phyloP scores from a whole-genome alignment of 2,113 vertebrate genomes.

The Percina caprodes region DNA sequence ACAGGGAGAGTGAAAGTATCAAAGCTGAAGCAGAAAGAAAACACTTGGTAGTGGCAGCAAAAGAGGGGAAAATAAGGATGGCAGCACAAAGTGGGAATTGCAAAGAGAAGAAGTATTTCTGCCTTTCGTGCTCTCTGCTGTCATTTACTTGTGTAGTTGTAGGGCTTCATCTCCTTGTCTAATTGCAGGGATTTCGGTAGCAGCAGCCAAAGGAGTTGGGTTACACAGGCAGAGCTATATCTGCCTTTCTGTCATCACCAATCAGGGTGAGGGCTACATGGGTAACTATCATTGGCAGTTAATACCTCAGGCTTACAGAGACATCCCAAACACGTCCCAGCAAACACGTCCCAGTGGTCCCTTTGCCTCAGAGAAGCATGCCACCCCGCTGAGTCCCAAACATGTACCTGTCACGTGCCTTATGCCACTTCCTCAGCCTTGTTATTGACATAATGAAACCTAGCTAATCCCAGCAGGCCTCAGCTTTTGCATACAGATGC shows the following conservation, averaged over 20 bases:
- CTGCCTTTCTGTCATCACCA: slow-evolving; percentile 79
- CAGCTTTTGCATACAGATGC: slow-evolving; percentile 33
- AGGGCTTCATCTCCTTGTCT: slow-evolving; percentile 61
- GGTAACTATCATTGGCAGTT: slow-evolving; percentile 73
- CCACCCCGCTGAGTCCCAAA: neutral
- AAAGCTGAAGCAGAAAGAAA: slow-evolving; percentile 22
- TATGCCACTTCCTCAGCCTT: slow-evolving; percentile 30
- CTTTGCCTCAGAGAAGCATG: slow-evolving; percentile 38
- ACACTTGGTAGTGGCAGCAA: neutral
- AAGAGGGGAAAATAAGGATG: neutral
- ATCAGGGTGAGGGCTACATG: slow-evolving; percentile 75
- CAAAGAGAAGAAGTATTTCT: slow-evolving; percentile 18
- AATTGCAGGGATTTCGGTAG: slow-evolving; percentile 58
- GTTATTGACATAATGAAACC: slow-evolving; percentile 53
- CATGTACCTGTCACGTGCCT: slow-evolving; percentile 50
- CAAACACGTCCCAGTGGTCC: slow-evolving; percentile 56
- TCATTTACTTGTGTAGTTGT: slow-evolving; percentile 34
- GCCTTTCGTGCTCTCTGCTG: slow-evolving; percentile 4
- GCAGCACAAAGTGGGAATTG: slow-evolving; percentile 10
- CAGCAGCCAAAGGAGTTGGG: slow-evolving; percentile 61
- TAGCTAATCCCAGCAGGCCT: slow-evolving; percentile 46
- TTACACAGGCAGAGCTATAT: slow-evolving; percentile 75
- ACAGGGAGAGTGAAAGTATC: slow-evolving; percentile 30
- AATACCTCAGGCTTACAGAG: slow-evolving; percentile 68
- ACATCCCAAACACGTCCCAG: slow-evolving; percentile 59